phyloP scores from a whole-genome alignment of 1,140 invertebrate genomes.

The Brevipalpus yothersi region DNA sequence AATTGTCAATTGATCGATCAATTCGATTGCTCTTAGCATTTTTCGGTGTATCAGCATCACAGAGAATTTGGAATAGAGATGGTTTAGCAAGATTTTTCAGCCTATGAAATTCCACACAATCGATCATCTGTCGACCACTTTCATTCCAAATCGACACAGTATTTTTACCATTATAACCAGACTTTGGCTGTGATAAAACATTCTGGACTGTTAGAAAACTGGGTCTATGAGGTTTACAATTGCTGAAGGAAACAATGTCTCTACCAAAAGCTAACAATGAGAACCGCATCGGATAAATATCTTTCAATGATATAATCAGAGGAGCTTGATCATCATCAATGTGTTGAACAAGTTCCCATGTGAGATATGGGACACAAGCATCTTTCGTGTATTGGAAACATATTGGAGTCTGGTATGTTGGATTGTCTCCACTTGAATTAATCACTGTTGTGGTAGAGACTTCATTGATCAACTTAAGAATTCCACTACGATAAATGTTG shows the following conservation, averaged over 20 bases:
- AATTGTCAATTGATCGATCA: slow-evolving; percentile 36
- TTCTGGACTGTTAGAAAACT: neutral
- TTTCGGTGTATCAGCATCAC: slow-evolving; percentile 3
- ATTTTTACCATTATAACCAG: neutral
- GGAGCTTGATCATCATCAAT: slow-evolving; percentile 1
- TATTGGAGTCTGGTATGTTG: neutral
- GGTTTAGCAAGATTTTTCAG: neutral
- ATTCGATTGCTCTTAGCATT: neutral
- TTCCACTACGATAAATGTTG: too few relatives aligned
- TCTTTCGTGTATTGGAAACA: slow-evolving; percentile 10
- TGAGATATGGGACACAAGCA: slow-evolving; percentile 13
- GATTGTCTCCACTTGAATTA: too few relatives aligned
- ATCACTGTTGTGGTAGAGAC: too few relatives aligned
- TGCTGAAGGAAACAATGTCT: neutral
- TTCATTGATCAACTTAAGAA: too few relatives aligned
- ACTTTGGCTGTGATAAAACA: neutral
- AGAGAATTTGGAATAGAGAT: slow-evolving; percentile 1
- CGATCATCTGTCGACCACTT: neutral
- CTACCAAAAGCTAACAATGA: neutral
- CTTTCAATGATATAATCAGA: slow-evolving; percentile 8
- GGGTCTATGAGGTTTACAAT: neutral
- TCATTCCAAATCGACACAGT: neutral
- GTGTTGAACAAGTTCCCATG: slow-evolving; percentile 6
- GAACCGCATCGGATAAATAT: neutral
- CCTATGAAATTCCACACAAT: neutral